Percentiles rank a stretch among this genome's conserved stretches.
phyloP scores from a whole-genome alignment of 2,113 vertebrate species.

The Pagrus major region DNA sequence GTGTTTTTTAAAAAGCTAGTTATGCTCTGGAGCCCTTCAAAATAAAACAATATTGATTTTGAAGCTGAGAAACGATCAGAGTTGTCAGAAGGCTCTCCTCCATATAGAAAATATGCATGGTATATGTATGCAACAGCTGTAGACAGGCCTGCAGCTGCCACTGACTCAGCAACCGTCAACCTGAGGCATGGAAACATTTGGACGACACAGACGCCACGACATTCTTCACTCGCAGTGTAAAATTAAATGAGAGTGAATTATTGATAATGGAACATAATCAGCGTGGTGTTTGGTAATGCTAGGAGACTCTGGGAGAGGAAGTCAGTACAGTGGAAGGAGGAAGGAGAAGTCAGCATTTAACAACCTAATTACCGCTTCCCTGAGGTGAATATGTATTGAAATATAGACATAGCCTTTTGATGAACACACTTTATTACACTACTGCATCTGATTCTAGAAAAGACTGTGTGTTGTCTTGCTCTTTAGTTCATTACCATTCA shows the following conservation, averaged over 20 bases:
- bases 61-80: background rate
- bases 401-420: background rate
- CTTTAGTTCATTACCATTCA: conserved; percentile 2
- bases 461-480: background rate
- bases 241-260: conserved; percentile 83
- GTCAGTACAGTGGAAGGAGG: background rate
- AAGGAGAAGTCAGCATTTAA: background rate
- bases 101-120: background rate
- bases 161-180: background rate
- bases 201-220: conserved; percentile 20
- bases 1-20: too few species aligned
- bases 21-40: background rate
- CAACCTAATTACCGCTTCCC: background rate
- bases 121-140: conserved; percentile 20
- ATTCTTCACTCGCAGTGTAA: conserved; percentile 56
- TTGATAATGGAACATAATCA: conserved; percentile 80
- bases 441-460: background rate
- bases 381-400: background rate
- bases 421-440: background rate
- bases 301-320: conserved; percentile 47
- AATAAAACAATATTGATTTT: background rate
- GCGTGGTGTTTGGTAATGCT: conserved; percentile 66
- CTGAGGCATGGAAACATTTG: conserved; percentile 41
- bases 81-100: background rate
- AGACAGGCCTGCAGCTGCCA: conserved; percentile 4